Evolutionary conservation across 2,888 invertebrate species (phyloP), one percentile per base, ranked within the genome.

Genomic region (Apamea sordens): DNA sequence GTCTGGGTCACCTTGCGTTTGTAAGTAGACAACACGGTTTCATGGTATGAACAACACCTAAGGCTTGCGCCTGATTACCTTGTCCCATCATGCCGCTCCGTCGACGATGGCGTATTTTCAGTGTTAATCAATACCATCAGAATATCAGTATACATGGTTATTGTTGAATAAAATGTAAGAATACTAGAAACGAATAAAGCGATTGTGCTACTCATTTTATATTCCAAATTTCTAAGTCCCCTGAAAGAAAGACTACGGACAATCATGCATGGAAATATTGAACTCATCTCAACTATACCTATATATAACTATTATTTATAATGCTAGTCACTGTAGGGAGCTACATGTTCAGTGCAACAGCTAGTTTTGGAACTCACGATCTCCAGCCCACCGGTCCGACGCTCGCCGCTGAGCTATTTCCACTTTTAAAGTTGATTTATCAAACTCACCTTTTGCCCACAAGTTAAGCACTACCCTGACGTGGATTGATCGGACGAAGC

Each of bases 391-490:
- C 4, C 11, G 6, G 18, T 28, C 11, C 15, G 15, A 53, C 7
- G 3, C 44, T 56, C 41, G 0, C 36, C 8, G 8, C 24, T 68
- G 28, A 72, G 11, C 47, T 47, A 24, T 56, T 41, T n/a, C 47
- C 36, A 56, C 7, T 77, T 77, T n/a, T 41, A 50, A 63, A 85
- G 70, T 84, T 85, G 67, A 85, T 85, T 77, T 81, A 84, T 81
- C 59, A 82, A 68, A 28, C 63, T 63, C 86, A 79, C 76, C 83
- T 80, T 67, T 72, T 63, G 7, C 68, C 76, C 63, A 73, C 79
- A 73, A 74, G 71, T 69, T 64, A 59, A 74, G 71, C 47, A 47
- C 47, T 69, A 44, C 76, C 68, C 63, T 64, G 69, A 75, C 73
- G 59, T 67, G 44, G 64, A 76, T 73, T 74, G 69, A 83, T 68